A percentile compares a stretch with the other conserved stretches of the same genome.
Evolutionary conservation across 2,888 invertebrate species (phyloP).

Genomic region (Unio pictorum): DNA sequence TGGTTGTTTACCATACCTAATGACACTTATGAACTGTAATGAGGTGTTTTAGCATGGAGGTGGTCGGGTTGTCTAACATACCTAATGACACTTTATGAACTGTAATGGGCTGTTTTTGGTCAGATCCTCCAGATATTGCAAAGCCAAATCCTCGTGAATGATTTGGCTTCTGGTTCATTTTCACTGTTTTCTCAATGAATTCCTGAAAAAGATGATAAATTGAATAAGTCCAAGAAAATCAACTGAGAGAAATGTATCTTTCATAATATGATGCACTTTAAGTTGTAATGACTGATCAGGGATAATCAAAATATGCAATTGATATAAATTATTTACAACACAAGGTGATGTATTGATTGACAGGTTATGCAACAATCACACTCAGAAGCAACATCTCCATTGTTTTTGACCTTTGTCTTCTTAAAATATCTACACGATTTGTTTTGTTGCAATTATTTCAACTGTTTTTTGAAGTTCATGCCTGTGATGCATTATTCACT

Average conservation of each 20-base stretch:
- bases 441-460: no score
- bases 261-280: not conserved
- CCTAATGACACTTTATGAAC: conserved; percentile 68
- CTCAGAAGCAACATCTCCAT: no score
- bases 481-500: no score
- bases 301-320: no score
- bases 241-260: not conserved
- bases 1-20: not conserved
- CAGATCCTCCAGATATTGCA: conserved; percentile 63
- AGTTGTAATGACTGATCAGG: no score
- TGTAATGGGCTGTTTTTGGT: conserved; percentile 56
- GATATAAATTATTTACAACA: no score
- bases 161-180: conserved; percentile 63
- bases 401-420: no score
- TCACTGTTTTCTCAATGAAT: conserved; percentile 62
- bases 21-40: conserved; percentile 65
- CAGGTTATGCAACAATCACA: no score
- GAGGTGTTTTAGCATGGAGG: conserved; percentile 31
- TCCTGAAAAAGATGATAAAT: conserved; percentile 47
- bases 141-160: conserved; percentile 70
- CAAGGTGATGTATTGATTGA: no score
- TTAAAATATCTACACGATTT: no score
- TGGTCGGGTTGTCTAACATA: conserved; percentile 27
- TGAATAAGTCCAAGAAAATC: not conserved
- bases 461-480: no score